Evolutionary conservation across 2,888 invertebrate genomes (phyloP).

Genomic region (Lobophora halterata): DNA sequence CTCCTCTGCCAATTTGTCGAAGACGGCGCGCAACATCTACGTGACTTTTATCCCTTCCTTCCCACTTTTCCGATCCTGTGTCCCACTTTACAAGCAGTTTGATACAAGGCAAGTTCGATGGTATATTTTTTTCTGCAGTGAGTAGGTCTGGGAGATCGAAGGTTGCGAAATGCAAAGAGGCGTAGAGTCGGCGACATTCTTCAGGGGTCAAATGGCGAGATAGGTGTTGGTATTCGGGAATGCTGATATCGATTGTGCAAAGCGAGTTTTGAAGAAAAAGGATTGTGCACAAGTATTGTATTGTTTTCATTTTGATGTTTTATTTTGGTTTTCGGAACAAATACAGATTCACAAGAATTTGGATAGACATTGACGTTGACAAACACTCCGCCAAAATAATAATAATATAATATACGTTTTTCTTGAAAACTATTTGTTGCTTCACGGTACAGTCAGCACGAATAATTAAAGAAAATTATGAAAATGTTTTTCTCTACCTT

Average conservation of each 20-base stretch:
- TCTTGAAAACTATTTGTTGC: too few relatives aligned
- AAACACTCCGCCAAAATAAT: too few relatives aligned
- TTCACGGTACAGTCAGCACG: too few relatives aligned
- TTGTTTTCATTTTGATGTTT: slow-evolving; percentile 17
- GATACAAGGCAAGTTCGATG: slow-evolving; percentile 77
- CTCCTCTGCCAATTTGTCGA: slow-evolving; percentile 77
- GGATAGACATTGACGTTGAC: too few relatives aligned
- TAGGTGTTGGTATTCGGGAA: slow-evolving; percentile 63
- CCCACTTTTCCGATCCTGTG: slow-evolving; percentile 45
- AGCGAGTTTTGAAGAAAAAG: slow-evolving; percentile 28
- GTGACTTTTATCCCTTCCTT: slow-evolving; percentile 81
- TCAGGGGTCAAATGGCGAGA: slow-evolving; percentile 76
- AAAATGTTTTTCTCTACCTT: too few relatives aligned
- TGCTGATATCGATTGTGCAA: slow-evolving; percentile 54
- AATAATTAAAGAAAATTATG: too few relatives aligned
- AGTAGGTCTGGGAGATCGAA: slow-evolving; percentile 41
- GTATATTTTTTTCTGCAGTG: slow-evolving; percentile 59
- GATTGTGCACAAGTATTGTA: slow-evolving; percentile 44
- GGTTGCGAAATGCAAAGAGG: slow-evolving; percentile 75
- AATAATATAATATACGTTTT: too few relatives aligned
- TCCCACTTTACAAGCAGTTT: slow-evolving; percentile 82
- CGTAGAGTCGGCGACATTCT: slow-evolving; percentile 81
- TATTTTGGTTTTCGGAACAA: slow-evolving; percentile 10
- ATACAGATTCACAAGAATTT: too few relatives aligned
- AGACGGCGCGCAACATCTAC: slow-evolving; percentile 77